Percentiles rank a stretch among this genome's conserved stretches.
phyloP scores from a whole-genome alignment of 1,140 invertebrate genomes.

The Solenopsis fugax region DNA sequence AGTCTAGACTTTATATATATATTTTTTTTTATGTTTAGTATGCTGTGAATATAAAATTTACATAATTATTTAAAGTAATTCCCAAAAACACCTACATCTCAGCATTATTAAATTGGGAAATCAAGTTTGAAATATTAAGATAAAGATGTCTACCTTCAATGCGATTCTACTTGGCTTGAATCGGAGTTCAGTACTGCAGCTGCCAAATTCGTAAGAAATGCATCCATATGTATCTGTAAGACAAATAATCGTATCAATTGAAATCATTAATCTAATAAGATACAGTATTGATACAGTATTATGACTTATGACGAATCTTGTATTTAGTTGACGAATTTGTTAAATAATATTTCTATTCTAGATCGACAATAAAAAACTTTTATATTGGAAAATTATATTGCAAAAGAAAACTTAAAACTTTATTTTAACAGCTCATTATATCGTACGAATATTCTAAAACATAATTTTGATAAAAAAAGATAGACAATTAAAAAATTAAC shows the following conservation, averaged over 20 bases:
- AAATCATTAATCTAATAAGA: not conserved
- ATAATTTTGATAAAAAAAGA: too few species aligned
- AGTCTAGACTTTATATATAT: not conserved
- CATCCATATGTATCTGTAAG: not conserved
- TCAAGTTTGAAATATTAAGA: not conserved
- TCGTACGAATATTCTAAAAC: too few species aligned
- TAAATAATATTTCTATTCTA: too few species aligned
- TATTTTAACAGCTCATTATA: too few species aligned
- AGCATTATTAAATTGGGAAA: slow-evolving; percentile 1
- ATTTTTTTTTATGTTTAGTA: not conserved
- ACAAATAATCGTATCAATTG: not conserved
- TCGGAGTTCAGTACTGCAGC: not conserved
- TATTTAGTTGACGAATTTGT: too few species aligned
- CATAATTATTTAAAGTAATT: not conserved
- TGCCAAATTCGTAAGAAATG: not conserved
- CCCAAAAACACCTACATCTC: not conserved
- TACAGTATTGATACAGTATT: not conserved
- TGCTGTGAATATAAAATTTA: not conserved
- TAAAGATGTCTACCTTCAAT: not conserved
- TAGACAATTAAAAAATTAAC: too few species aligned
- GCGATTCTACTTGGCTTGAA: not conserved
- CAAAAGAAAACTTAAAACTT: too few species aligned
- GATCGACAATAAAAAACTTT: too few species aligned
- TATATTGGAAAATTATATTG: too few species aligned
- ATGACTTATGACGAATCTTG: not conserved